phyloP scores from a whole-genome alignment of 2,888 invertebrate species.

The Pteria penguin region DNA sequence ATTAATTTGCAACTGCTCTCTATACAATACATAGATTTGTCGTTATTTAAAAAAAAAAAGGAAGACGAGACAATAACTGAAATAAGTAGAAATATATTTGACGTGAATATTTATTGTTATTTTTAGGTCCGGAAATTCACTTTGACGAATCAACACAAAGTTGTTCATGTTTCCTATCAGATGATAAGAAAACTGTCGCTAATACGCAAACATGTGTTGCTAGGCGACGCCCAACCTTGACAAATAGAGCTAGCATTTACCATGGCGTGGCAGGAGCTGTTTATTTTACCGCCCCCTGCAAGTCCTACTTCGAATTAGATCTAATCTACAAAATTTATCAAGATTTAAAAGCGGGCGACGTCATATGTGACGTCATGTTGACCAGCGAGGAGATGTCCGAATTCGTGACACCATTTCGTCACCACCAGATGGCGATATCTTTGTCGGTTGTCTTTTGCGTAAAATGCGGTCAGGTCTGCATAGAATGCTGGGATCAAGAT shows the following conservation, averaged over 20 bases:
- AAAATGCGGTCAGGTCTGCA: constrained; percentile 19
- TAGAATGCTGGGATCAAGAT: constrained; percentile 9
- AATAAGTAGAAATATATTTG: too few species aligned
- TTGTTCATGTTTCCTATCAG: constrained; percentile 1
- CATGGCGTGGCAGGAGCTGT: constrained; percentile 16
- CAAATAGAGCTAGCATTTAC: constrained; percentile 11
- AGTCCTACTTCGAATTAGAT: constrained; percentile 11
- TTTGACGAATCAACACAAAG: constrained; percentile 18
- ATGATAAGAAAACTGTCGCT: constrained; percentile 6
- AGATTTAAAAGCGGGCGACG: constrained; percentile 8
- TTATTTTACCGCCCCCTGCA: constrained; percentile 11
- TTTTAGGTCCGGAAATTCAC: constrained; percentile 18
- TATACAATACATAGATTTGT: too few species aligned
- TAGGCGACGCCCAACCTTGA: background rate
- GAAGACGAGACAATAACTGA: too few species aligned
- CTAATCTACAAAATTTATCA: constrained; percentile 3
- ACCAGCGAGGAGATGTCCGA: constrained; percentile 8
- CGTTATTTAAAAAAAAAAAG: too few species aligned
- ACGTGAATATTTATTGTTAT: background rate
- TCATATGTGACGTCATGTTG: constrained; percentile 29
- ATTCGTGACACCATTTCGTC: background rate
- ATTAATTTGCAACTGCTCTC: too few species aligned
- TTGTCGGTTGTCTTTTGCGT: constrained; percentile 9
- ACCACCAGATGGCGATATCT: background rate
- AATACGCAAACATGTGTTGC: constrained; percentile 7